Evolutionary conservation across 1,140 invertebrate genomes (phyloP).

Genomic region (Ostrea denselamellosa): DNA sequence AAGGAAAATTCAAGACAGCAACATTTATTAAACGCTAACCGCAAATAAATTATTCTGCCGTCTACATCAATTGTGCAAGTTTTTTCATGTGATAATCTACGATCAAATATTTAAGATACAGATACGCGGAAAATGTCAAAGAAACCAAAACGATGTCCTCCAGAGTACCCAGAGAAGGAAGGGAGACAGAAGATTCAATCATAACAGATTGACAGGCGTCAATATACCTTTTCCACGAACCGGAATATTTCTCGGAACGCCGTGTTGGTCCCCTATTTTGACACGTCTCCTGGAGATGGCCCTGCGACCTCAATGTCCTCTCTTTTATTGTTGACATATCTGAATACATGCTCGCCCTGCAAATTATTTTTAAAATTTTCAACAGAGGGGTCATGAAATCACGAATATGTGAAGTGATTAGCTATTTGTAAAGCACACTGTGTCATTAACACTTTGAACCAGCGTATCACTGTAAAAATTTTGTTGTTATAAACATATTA

Average conservation of each 20-base stretch:
- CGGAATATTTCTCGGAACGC: neutral
- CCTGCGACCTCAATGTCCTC: neutral
- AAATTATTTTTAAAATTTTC: neutral
- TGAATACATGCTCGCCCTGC: neutral
- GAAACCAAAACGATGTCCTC: neutral
- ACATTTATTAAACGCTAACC: neutral
- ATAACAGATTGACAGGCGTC: slow-evolving; percentile 13
- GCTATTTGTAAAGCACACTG: neutral
- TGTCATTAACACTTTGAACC: neutral
- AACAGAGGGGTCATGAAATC: neutral
- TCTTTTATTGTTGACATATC: neutral
- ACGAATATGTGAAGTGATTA: neutral
- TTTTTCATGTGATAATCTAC: neutral
- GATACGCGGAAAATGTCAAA: neutral
- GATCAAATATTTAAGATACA: neutral
- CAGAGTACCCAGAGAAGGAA: neutral
- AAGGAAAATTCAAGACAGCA: slow-evolving; percentile 6
- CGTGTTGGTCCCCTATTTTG: slow-evolving; percentile 24
- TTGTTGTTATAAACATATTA: neutral
- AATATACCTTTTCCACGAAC: neutral
- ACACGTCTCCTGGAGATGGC: neutral
- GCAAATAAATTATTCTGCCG: neutral
- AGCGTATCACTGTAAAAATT: too few species aligned
- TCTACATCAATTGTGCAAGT: neutral
- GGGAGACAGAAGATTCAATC: neutral